Base-by-base conservation (phyloP, 2,113 vertebrate species). In the Petrocephalus zakoni region DNA sequence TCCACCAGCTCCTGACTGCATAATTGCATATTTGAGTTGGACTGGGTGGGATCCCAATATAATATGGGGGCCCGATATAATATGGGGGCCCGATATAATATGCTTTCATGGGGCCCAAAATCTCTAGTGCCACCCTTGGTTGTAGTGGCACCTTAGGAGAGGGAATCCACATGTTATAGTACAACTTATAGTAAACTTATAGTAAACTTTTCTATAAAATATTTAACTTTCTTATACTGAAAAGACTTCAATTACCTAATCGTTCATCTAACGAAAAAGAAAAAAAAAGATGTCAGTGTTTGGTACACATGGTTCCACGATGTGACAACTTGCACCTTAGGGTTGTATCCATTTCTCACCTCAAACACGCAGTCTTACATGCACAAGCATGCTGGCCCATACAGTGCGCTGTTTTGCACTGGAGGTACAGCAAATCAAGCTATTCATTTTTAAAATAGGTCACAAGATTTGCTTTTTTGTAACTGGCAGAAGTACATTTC, bases 391-490 rank as follows among this genome's bases (percentile, higher is more conserved):
- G 34, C 72, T 19, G 34, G 29, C 19, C 13, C 21, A 53, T 56
- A 49, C 22, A 0, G 19, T 81, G 19, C 49, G 37, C 29, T 51
- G 5, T 29, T 5, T 29, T 55, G 52, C 25, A 25, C 42, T 37
- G 22, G 29, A 21, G 47, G 25, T 46, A 7, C 51, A 34, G 21
- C 47, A 55, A 29, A 55, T 56, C n/a, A 49, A 34, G 22, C 52
- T 55, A 55, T 55, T 86, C 2, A 55, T 86, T 55, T 56, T 21
- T 55, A 4, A 56, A 53, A 86, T 25, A 34, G 84, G 84, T 86
- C 84, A 86, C 29, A 37, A 49, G 51, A 55, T 55, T 34, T 86
- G 84, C 52, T 86, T 25, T 78, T 78, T 78, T 78, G 52, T 86
- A 86, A 55, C 52, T 13, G 82, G 47, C 46, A 49, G 84, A 37